Percentiles rank a stretch among this genome's conserved stretches.
Conservation (phyloP, 2,113 vertebrate species). For the Addax nasomaculatus region DNA sequence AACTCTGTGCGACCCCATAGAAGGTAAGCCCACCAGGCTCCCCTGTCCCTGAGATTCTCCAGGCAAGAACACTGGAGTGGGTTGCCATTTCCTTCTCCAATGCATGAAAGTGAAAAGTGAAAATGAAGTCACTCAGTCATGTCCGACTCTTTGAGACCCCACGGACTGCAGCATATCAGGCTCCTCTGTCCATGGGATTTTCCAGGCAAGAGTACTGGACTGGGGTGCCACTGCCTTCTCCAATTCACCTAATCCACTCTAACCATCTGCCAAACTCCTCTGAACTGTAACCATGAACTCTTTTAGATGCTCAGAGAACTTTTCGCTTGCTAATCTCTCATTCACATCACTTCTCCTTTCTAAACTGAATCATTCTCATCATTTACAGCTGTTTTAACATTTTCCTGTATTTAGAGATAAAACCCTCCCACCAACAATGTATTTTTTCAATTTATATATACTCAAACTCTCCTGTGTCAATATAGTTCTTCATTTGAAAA, state of each 20-base stretch:
- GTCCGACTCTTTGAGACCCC: no score
- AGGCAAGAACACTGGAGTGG: background rate
- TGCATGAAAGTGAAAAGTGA: no score
- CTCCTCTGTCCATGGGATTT: rapidly evolving
- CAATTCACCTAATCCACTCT: background rate
- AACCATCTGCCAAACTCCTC: background rate
- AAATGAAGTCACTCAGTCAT: no score
- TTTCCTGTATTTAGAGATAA: background rate
- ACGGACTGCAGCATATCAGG: no score
- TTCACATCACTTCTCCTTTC: background rate
- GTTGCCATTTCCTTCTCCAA: no score
- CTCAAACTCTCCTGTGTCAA: background rate
- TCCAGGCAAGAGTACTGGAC: no score
- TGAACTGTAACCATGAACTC: background rate
- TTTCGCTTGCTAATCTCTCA: background rate
- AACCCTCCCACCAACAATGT: no score
- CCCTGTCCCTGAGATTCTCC: rapidly evolving
- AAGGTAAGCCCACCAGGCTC: background rate
- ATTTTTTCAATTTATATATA: background rate
- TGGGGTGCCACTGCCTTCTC: background rate
- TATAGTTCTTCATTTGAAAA: background rate
- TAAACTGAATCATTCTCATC: background rate
- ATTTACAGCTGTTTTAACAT: background rate
- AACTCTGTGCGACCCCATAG: background rate
- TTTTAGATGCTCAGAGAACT: background rate